phyloP scores from a whole-genome alignment of 30 jellyfish, hydroid and myxozoan species.

The Cassiopea xamachana region DNA sequence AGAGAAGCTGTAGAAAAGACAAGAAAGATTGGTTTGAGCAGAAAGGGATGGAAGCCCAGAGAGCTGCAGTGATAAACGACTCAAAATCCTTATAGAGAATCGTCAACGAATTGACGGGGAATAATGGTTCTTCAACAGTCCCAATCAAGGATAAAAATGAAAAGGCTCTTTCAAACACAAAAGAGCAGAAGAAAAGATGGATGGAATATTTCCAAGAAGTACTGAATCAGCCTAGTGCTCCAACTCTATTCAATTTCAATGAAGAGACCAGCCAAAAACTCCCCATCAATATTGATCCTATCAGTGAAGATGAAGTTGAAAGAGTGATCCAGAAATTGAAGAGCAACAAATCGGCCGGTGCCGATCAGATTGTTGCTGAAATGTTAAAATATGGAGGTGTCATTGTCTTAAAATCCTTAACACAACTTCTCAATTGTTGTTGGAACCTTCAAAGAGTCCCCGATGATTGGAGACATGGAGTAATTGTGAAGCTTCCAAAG shows the following conservation, averaged over 20 bases:
- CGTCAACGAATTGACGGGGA: background rate
- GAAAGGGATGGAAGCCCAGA: constrained; percentile 2
- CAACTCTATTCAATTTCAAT: background rate
- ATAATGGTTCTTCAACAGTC: background rate
- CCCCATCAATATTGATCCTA: background rate
- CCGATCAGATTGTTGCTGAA: constrained; percentile 1
- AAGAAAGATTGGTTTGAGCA: constrained; percentile 7
- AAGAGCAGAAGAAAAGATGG: constrained; percentile 9
- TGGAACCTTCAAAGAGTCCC: constrained; percentile 2
- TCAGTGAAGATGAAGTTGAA: background rate
- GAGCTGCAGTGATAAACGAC: constrained; percentile 5
- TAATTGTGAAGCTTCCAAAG: constrained; percentile 11
- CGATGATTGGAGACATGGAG: constrained; percentile 4
- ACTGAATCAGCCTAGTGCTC: constrained; percentile 1
- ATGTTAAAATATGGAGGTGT: constrained; percentile 7
- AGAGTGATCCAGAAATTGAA: constrained; percentile 6
- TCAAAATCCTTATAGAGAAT: background rate
- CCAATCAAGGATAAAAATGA: constrained; percentile 19
- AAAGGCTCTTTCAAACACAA: background rate
- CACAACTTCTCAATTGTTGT: background rate
- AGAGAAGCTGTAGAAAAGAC: constrained; percentile 1
- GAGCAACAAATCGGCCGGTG: constrained; percentile 6
- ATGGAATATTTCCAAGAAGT: constrained; percentile 4
- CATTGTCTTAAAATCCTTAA: background rate
- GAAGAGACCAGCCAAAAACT: background rate